Conservation (phyloP, 2,113 vertebrate genomes). For the Tetraodon nigroviridis region DNA sequence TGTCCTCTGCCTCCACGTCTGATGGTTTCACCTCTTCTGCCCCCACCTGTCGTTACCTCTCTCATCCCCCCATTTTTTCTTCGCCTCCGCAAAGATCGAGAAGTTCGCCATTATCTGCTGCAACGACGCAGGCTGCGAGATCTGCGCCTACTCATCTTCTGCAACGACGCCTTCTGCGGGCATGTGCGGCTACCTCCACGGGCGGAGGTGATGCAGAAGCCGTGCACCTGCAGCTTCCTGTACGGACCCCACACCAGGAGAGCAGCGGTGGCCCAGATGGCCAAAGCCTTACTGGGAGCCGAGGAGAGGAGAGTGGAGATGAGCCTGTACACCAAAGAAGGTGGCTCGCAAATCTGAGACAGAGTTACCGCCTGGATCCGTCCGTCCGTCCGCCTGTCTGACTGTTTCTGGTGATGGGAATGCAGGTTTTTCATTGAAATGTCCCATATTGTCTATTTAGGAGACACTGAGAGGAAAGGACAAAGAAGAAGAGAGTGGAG, state of each 20-base stretch:
- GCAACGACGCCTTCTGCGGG: slow-evolving; percentile 93
- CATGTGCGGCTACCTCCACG: slow-evolving; percentile 92
- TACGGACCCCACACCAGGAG: slow-evolving; percentile 89
- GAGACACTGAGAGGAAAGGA: too few relatives aligned
- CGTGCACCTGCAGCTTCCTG: slow-evolving; percentile 93
- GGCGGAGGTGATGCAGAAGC: slow-evolving; percentile 96
- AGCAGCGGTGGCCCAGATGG: slow-evolving; percentile 86
- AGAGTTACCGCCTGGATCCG: too few relatives aligned
- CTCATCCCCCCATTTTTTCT: slow-evolving; percentile 20
- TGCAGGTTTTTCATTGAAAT: too few relatives aligned
- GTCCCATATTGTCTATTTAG: too few relatives aligned
- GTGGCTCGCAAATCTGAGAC: slow-evolving; percentile 60
- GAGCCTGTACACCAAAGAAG: slow-evolving; percentile 91
- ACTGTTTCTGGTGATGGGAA: too few relatives aligned
- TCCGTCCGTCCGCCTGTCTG: too few relatives aligned
- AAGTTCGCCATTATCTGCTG: slow-evolving; percentile 97
- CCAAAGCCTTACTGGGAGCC: slow-evolving; percentile 88
- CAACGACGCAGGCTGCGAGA: slow-evolving; percentile 91
- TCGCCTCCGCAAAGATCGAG: slow-evolving; percentile 74
- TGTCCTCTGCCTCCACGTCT: too few relatives aligned
- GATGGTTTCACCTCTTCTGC: too few relatives aligned
- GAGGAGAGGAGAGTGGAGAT: slow-evolving; percentile 98
- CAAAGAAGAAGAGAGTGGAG: too few relatives aligned
- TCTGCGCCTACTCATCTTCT: slow-evolving; percentile 99
- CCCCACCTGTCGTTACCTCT: too few relatives aligned